Percentiles rank a stretch among this genome's conserved stretches.
These are phyloP conservation scores for Archocentrus centrarchus DNA, from an alignment of 2,113 vertebrate species.

Conservation along the genomic window DNA sequence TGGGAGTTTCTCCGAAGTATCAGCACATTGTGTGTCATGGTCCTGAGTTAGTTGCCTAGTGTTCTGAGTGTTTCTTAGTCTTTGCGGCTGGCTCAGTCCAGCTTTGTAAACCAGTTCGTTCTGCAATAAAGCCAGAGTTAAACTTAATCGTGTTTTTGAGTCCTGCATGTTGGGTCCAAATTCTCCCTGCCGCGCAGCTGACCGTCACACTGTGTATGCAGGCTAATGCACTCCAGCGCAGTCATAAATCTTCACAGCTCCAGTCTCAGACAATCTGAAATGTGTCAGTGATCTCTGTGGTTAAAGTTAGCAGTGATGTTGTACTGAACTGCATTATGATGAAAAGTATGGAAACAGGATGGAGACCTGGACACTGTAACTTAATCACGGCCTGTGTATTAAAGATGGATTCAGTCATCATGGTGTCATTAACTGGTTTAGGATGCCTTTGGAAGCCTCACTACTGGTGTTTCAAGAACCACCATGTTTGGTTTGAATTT, in stretches of 20 bases:
- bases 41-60: too few species aligned
- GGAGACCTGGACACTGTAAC: not conserved
- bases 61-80: too few species aligned
- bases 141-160: too few species aligned
- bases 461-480: not conserved
- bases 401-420: not conserved
- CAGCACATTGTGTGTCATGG: too few species aligned
- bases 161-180: too few species aligned
- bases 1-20: not conserved
- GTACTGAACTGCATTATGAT: too few species aligned
- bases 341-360: too few species aligned
- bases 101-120: too few species aligned
- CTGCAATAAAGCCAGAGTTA: too few species aligned
- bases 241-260: not conserved
- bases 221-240: not conserved
- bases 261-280: not conserved
- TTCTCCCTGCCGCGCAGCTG: too few species aligned
- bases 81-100: too few species aligned
- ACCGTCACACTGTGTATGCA: not conserved
- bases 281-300: not conserved
- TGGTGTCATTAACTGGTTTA: accelerated
- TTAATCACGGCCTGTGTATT: not conserved
- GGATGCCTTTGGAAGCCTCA: not conserved
- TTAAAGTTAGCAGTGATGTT: not conserved
- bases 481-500: too few species aligned